Percentiles rank a stretch among this genome's conserved stretches.
Conservation (phyloP, 92 coral and sea anemone species). For the Epizoanthus illoricatus region DNA sequence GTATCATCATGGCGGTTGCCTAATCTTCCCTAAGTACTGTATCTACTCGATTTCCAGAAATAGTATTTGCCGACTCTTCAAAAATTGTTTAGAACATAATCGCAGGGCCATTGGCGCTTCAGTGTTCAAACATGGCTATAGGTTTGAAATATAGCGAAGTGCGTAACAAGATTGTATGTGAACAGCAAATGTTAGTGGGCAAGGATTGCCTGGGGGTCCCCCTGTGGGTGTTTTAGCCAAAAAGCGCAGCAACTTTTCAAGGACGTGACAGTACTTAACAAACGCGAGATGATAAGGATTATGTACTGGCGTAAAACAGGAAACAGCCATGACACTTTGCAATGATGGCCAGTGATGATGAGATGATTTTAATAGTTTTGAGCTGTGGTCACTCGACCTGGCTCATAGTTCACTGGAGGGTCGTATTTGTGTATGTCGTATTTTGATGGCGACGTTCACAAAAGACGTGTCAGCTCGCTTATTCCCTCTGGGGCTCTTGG, state of each 20-base stretch:
- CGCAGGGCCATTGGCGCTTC: not conserved
- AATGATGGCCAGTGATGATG: slow-evolving; percentile 11
- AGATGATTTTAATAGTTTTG: slow-evolving; percentile 8
- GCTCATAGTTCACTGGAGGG: not conserved
- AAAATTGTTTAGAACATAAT: not conserved
- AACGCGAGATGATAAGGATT: slow-evolving; percentile 2
- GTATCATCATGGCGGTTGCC: no score
- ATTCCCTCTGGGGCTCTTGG: not conserved
- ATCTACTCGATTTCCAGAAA: not conserved
- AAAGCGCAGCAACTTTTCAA: not conserved
- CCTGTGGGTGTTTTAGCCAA: slow-evolving; percentile 9
- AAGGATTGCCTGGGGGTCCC: slow-evolving; percentile 9
- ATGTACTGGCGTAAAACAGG: slow-evolving; percentile 13
- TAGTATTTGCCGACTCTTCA: no score
- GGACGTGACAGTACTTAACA: slow-evolving; percentile 32
- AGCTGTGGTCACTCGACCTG: slow-evolving; percentile 13
- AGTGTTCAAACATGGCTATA: not conserved
- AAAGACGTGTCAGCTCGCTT: not conserved
- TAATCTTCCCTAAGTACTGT: not conserved
- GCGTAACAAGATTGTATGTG: not conserved
- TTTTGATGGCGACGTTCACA: not conserved
- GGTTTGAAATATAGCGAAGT: slow-evolving; percentile 1
- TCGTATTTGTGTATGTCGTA: not conserved
- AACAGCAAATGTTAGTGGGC: not conserved
- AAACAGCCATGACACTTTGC: slow-evolving; percentile 5